Base-by-base conservation (phyloP, 2,888 invertebrate species). In the Dinocampus coccinellae region DNA sequence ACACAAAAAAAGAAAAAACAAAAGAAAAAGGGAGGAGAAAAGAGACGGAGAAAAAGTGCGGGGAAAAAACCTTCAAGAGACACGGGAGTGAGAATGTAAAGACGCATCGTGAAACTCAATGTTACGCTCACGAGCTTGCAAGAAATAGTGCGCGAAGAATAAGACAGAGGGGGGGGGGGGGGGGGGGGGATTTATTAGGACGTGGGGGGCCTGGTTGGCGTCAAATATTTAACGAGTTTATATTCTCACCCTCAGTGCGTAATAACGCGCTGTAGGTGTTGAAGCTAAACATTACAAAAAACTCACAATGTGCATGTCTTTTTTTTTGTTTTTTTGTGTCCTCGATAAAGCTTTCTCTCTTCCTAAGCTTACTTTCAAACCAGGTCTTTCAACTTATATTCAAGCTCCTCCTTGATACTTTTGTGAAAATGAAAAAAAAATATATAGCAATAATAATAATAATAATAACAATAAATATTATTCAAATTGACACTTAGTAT, bases 181-280 rank as follows among this genome's bases (percentile, higher is more conserved):
- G 47, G 9, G 7, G 47, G 1, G 6, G 13, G n/a, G n/a, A n/a
- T n/a, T n/a, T n/a, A n/a, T n/a, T n/a, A n/a, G n/a, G n/a, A n/a
- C n/a, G n/a, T n/a, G n/a, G 16, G 42, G 47, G 16, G 16, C 3
- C 58, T 9, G 3, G 36, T 16, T 10, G 66, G 66, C 57, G 36
- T 66, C 36, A 66, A 66, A 66, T 66, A 66, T 66, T 66, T 66
- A 66, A 66, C 66, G 57, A 66, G 66, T 66, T 66, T 57, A 58
- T 57, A 66, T 26, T 39, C 34, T 57, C 57, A 34, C 36, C 55
- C 55, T 55, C 39, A n/a, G 42, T 34, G 36, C 36, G 57, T 66
- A 57, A 57, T 58, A 66, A 57, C 24, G 26, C 36, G 13, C 16
- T 55, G 13, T 57, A 57, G 36, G 16, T 34, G 26, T 57, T 36